Conservation (phyloP, 2,113 vertebrate genomes). For the Motacilla tschutschensis region DNA sequence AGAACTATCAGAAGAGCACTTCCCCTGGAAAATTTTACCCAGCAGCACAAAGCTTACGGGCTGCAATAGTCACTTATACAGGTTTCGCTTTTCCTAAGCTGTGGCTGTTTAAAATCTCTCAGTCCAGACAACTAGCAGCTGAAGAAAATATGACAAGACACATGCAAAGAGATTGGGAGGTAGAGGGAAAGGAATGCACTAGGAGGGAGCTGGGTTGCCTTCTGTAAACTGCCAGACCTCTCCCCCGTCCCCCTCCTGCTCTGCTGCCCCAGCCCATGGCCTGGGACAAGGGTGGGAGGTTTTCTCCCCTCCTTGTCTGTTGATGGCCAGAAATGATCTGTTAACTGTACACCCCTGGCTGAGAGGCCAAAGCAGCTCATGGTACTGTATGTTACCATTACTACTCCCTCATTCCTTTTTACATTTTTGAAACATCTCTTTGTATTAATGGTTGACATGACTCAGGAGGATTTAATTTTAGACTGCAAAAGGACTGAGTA, state of each 20-base stretch:
- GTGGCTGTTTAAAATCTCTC: slow-evolving; percentile 80
- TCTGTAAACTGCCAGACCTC: slow-evolving; percentile 64
- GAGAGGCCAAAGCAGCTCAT: slow-evolving; percentile 85
- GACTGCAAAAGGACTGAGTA: slow-evolving; percentile 33
- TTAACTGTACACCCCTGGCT: slow-evolving; percentile 77
- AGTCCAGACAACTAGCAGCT: slow-evolving; percentile 86
- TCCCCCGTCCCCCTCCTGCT: background rate
- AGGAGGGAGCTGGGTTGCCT: slow-evolving; percentile 68
- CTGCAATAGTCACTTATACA: slow-evolving; percentile 89
- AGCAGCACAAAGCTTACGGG: slow-evolving; percentile 78
- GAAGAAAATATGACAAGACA: slow-evolving; percentile 91
- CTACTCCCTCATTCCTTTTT: slow-evolving; percentile 93
- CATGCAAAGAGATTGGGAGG: slow-evolving; percentile 72
- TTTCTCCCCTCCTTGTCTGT: slow-evolving; percentile 36
- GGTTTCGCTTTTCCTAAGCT: slow-evolving; percentile 88
- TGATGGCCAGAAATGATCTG: slow-evolving; percentile 79
- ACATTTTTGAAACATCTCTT: slow-evolving; percentile 60
- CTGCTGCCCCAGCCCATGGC: background rate
- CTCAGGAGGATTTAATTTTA: slow-evolving; percentile 62
- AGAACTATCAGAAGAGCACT: slow-evolving; percentile 80
- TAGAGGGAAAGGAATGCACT: slow-evolving; percentile 74
- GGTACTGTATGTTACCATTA: slow-evolving; percentile 95
- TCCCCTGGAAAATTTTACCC: slow-evolving; percentile 82
- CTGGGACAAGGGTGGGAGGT: background rate
- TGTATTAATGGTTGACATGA: slow-evolving; percentile 63